These are phyloP conservation scores for Acleris cristana DNA, from an alignment of 2,888 invertebrate species.

Conservation along the genomic window DNA sequence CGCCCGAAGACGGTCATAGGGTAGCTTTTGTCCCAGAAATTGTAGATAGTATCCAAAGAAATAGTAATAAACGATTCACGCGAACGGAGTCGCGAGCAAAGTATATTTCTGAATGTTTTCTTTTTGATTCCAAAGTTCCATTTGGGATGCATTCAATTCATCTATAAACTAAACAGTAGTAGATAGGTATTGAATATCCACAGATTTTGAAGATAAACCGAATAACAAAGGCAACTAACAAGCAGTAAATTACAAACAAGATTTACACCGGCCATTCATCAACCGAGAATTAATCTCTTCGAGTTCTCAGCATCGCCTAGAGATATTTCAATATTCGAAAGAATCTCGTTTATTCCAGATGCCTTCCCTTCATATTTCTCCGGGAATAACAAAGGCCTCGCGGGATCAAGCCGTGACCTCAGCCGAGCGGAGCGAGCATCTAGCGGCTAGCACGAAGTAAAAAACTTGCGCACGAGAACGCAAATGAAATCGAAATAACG, in stretches of 20 bases:
- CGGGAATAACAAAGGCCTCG: slow-evolving; percentile 69
- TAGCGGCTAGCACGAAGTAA: slow-evolving; percentile 60
- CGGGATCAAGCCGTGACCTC: slow-evolving; percentile 74
- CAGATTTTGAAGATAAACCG: slow-evolving; percentile 37
- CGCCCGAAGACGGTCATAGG: too few relatives aligned
- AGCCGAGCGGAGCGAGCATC: slow-evolving; percentile 46
- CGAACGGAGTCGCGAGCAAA: too few relatives aligned
- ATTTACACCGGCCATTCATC: slow-evolving; percentile 73
- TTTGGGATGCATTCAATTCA: too few relatives aligned
- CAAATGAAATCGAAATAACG: slow-evolving; percentile 83
- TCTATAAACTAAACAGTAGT: slow-evolving; percentile 2
- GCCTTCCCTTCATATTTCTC: slow-evolving; percentile 76
- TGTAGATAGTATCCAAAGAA: too few relatives aligned
- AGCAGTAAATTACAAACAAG: slow-evolving; percentile 71
- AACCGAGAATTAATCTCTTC: slow-evolving; percentile 70
- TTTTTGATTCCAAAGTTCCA: too few relatives aligned
- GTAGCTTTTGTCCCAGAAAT: too few relatives aligned
- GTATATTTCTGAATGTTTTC: too few relatives aligned
- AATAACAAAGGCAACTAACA: slow-evolving; percentile 64
- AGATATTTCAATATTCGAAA: slow-evolving; percentile 80
- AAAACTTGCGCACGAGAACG: slow-evolving; percentile 76
- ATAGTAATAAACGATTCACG: too few relatives aligned
- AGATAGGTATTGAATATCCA: slow-evolving; percentile 6
- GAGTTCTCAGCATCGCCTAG: slow-evolving; percentile 65
- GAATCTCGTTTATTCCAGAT: slow-evolving; percentile 73